A percentile compares a stretch with the other conserved stretches of the same genome.
Evolutionary conservation across 2,888 invertebrate genomes (phyloP).

Genomic region (Nephrotoma guestfalica): DNA sequence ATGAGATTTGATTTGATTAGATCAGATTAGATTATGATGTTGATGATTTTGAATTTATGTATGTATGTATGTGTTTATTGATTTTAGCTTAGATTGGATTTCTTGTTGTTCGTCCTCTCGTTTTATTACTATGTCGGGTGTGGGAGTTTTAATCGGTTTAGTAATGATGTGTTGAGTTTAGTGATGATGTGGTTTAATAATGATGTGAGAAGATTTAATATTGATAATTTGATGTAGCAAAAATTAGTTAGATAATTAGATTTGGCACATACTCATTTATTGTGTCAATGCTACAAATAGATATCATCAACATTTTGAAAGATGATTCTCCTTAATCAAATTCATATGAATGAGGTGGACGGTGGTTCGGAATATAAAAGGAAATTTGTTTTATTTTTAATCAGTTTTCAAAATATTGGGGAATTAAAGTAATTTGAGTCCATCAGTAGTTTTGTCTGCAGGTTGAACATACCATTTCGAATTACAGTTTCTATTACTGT

Average conservation of each 20-base stretch:
- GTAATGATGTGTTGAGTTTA: neutral
- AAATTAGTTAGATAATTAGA: neutral
- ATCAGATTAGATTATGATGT: neutral
- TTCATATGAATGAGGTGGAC: too few relatives aligned
- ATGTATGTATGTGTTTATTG: neutral
- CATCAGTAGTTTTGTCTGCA: too few relatives aligned
- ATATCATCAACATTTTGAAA: too few relatives aligned
- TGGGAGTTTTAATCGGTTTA: neutral
- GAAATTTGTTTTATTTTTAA: too few relatives aligned
- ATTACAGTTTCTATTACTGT: too few relatives aligned
- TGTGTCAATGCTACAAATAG: too few relatives aligned
- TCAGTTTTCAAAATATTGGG: too few relatives aligned
- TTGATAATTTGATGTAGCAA: neutral
- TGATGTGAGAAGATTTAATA: neutral
- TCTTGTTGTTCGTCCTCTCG: neutral
- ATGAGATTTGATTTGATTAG: neutral
- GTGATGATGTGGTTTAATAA: neutral
- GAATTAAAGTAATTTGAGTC: too few relatives aligned
- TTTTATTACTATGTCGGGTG: neutral
- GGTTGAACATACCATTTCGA: too few relatives aligned
- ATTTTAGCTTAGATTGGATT: neutral
- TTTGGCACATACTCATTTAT: neutral
- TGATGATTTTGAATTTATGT: neutral
- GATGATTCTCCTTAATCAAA: too few relatives aligned
- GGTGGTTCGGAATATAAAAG: too few relatives aligned